Conservation (phyloP, 1,140 invertebrate genomes). For the Drosophila obscura region DNA sequence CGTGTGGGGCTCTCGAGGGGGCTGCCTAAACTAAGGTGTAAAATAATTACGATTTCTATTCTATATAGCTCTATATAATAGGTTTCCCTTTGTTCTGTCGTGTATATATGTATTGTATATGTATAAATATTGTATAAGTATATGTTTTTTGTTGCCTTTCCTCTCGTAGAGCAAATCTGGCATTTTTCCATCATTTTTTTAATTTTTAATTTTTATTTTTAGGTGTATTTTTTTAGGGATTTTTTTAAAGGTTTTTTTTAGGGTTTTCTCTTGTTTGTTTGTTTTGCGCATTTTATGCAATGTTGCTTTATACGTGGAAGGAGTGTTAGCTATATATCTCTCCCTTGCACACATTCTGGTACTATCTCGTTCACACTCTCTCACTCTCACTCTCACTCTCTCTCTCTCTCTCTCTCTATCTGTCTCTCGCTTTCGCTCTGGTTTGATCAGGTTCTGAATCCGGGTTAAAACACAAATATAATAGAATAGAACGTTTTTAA, state of each 20-base stretch:
- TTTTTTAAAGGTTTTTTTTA: conserved; percentile 20
- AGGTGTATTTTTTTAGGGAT: conserved; percentile 20
- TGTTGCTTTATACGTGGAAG: conserved; percentile 77
- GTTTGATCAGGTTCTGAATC: conserved; percentile 9
- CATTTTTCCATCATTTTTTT: conserved; percentile 50
- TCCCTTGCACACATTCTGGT: conserved; percentile 24
- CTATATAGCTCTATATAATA: conserved; percentile 50
- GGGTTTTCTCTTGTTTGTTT: conserved; percentile 26
- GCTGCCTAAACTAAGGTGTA: conserved; percentile 52
- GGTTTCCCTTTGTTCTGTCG: conserved; percentile 26
- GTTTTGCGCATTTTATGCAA: conserved; percentile 77
- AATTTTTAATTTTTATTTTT: conserved; percentile 23
- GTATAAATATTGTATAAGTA: conserved; percentile 57
- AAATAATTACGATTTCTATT: conserved; percentile 60
- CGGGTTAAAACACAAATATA: conserved; percentile 41
- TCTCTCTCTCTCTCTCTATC: conserved; percentile 18
- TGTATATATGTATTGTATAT: conserved; percentile 45
- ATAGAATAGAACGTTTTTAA: conserved; percentile 42
- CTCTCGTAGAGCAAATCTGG: conserved; percentile 56
- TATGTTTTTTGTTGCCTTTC: conserved; percentile 54
- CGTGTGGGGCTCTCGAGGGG: conserved; percentile 19
- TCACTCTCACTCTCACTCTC: conserved; percentile 20
- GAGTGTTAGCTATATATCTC: conserved; percentile 67
- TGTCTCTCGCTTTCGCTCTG: conserved; percentile 22
- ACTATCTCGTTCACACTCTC: conserved; percentile 8